Percentiles rank a stretch among this genome's conserved stretches.
Evolutionary conservation across 2,888 invertebrate species (phyloP).

Genomic region (Cataglyphis cursor): DNA sequence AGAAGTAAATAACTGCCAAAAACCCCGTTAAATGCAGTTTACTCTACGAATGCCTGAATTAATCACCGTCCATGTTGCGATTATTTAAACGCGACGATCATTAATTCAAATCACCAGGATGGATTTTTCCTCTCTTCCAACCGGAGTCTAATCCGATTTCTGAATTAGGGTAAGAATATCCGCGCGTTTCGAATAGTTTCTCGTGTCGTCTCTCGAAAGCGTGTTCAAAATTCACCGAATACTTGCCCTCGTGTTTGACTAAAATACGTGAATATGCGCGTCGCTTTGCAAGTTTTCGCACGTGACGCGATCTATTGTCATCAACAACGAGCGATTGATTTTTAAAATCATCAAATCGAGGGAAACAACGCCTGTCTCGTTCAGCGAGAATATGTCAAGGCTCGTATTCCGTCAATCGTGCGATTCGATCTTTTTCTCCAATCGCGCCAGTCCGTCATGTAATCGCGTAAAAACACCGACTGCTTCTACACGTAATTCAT

Average conservation of each 20-base stretch:
- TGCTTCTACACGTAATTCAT: conserved; percentile 37
- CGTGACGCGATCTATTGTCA: not conserved
- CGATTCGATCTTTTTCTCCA: conserved; percentile 61
- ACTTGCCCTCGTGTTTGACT: not conserved
- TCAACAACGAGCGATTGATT: not conserved
- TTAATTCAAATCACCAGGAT: conserved; percentile 63
- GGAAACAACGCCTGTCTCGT: conserved; percentile 56
- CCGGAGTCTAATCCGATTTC: conserved; percentile 18
- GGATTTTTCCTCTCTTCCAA: conserved; percentile 55
- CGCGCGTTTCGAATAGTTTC: not conserved
- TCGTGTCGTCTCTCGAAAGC: not conserved
- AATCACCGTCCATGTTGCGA: conserved; percentile 2
- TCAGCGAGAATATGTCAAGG: conserved; percentile 77
- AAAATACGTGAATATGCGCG: not conserved
- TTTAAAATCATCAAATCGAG: conserved; percentile 44
- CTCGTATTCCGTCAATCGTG: conserved; percentile 68
- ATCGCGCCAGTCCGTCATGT: conserved; percentile 14
- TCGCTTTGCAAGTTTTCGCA: not conserved
- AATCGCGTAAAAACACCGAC: conserved; percentile 35
- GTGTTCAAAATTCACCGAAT: not conserved
- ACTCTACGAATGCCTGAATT: conserved; percentile 31
- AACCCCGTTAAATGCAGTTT: conserved; percentile 28
- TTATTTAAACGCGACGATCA: conserved; percentile 50
- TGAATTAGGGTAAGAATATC: conserved; percentile 16
- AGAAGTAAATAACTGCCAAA: conserved; percentile 1